These are phyloP conservation scores for Pelagia noctiluca DNA, from an alignment of 30 jellyfish, hydroid and myxozoan species.

Conservation along the genomic window DNA sequence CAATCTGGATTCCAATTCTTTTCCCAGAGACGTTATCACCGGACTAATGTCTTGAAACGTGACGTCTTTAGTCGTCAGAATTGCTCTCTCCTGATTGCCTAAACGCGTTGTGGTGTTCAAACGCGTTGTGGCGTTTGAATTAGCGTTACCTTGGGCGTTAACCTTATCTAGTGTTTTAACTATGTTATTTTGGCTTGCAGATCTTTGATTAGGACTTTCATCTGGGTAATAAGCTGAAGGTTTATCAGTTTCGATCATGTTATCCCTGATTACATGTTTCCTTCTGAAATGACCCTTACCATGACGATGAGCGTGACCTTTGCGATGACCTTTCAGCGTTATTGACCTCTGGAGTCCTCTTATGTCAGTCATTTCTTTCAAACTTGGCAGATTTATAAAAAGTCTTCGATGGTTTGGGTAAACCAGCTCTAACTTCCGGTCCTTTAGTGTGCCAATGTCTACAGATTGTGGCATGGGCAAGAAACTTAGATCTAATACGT, in stretches of 20 bases:
- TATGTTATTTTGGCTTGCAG: no score
- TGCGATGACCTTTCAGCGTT: not conserved
- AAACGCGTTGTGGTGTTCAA: not conserved
- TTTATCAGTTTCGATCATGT: no score
- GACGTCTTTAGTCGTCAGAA: slow-evolving; percentile 2
- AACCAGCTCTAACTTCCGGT: not conserved
- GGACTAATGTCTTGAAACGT: slow-evolving; percentile 7
- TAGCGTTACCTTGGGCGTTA: not conserved
- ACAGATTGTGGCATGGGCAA: slow-evolving; percentile 42
- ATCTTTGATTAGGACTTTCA: no score
- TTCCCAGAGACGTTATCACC: slow-evolving; percentile 17
- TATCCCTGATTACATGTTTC: no score
- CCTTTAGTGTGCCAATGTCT: slow-evolving; percentile 17
- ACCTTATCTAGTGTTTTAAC: no score
- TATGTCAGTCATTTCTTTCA: not conserved
- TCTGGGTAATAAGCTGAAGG: no score
- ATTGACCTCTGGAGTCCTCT: not conserved
- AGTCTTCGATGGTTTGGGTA: not conserved
- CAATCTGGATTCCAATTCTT: slow-evolving; percentile 11
- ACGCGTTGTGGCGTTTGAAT: no score
- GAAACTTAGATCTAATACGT: slow-evolving; percentile 36
- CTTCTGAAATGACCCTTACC: no score
- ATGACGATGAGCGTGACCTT: no score
- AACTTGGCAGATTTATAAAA: not conserved
- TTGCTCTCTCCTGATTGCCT: not conserved